Evolutionary conservation across 2,113 vertebrate genomes (phyloP).

Genomic region (Lontra canadensis): DNA sequence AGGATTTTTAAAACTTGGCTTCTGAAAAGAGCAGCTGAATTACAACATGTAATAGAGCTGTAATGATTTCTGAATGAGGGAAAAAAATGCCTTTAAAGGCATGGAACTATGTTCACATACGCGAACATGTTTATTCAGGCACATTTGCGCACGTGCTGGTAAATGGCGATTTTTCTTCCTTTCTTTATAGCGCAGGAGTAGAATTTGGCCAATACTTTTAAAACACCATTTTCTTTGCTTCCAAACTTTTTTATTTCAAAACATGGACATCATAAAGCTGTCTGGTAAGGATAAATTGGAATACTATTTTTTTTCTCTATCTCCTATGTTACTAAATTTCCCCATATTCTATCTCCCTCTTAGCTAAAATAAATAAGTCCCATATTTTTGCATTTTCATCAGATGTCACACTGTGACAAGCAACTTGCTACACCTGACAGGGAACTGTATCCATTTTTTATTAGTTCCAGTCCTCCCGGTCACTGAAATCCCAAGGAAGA

Average conservation of each 20-base stretch:
- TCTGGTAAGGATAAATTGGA: neutral
- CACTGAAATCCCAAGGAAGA: neutral
- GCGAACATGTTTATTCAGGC: neutral
- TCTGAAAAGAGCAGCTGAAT: neutral
- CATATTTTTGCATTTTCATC: neutral
- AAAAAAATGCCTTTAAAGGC: neutral
- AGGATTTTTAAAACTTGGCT: constrained; percentile 34
- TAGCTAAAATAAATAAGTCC: neutral
- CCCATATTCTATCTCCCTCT: neutral
- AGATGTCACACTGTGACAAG: neutral
- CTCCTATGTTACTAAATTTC: neutral
- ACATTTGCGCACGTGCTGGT: neutral
- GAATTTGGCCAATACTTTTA: neutral
- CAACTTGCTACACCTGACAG: neutral
- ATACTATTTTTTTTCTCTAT: neutral
- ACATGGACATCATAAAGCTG: neutral
- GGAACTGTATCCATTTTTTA: neutral
- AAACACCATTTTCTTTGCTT: neutral
- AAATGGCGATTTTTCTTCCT: neutral
- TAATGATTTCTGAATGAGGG: neutral
- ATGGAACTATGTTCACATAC: neutral
- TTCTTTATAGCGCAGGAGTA: neutral
- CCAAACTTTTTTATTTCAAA: neutral
- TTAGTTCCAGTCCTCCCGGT: neutral
- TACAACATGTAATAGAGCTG: neutral